Percentiles rank a stretch among this genome's conserved stretches.
phyloP scores from a whole-genome alignment of 2,797 vertebrate genomes.

The Pantherophis alleghaniensis region DNA sequence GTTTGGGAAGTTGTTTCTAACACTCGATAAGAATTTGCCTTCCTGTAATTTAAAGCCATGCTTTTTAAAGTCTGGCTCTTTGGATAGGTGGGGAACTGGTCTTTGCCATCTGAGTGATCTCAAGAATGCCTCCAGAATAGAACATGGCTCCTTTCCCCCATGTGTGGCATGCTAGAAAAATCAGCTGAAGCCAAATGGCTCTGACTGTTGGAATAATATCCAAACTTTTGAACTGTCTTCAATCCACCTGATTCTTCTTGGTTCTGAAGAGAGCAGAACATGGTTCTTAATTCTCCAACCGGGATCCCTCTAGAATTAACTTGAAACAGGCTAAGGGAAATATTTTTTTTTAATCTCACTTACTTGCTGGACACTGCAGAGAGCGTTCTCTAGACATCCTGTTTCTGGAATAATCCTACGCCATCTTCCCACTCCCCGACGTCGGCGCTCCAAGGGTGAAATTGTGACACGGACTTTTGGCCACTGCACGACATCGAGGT shows the following conservation, averaged over 20 bases:
- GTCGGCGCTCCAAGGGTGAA: slow-evolving; percentile 63
- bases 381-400: slow-evolving; percentile 66
- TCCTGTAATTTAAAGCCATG: not conserved
- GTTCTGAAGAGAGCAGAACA: not conserved
- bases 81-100: not conserved
- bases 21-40: not conserved
- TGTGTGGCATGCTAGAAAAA: not conserved
- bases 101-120: not conserved
- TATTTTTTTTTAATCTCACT: not conserved
- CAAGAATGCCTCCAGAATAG: not conserved
- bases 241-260: not conserved
- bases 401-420: slow-evolving; percentile 73
- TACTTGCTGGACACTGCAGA: slow-evolving; percentile 78
- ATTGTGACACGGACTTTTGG: slow-evolving; percentile 86
- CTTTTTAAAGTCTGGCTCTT: not conserved
- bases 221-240: not conserved
- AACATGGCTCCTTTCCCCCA: not conserved
- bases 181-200: not conserved
- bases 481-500: slow-evolving; percentile 91
- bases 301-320: not conserved
- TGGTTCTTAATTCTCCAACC: not conserved
- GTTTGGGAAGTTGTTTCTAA: not conserved
- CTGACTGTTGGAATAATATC: not conserved
- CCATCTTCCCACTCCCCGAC: slow-evolving; percentile 64
- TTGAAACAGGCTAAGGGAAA: not conserved